Conservation (phyloP, 2,113 vertebrate genomes). For the Orcinus orca region DNA sequence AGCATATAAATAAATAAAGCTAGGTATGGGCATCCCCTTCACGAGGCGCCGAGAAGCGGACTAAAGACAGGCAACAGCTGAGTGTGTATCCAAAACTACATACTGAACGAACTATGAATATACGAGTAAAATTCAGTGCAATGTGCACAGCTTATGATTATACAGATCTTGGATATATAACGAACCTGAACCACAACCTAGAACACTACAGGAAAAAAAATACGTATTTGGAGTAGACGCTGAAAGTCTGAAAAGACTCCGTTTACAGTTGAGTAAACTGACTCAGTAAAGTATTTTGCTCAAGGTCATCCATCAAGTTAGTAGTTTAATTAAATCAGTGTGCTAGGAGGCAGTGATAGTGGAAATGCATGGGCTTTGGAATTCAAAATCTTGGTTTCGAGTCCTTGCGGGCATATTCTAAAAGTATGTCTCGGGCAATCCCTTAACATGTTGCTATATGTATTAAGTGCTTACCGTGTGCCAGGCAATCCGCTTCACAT, state of each 20-base stretch:
- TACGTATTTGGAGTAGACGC: background rate
- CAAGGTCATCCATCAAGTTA: slow-evolving; percentile 59
- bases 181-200: background rate
- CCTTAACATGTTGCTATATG: background rate
- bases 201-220: background rate
- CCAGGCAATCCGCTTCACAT: background rate
- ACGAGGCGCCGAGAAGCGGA: background rate
- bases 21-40: slow-evolving; percentile 13
- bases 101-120: background rate
- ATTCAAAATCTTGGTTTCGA: background rate
- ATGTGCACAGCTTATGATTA: background rate
- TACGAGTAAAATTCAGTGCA: background rate
- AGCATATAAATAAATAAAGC: slow-evolving; percentile 49
- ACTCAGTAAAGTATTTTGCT: slow-evolving; percentile 38
- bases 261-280: slow-evolving; percentile 35
- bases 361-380: background rate
- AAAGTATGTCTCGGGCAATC: background rate
- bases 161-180: background rate
- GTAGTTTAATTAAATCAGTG: slow-evolving; percentile 20
- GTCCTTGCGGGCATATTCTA: background rate
- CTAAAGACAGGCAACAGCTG: slow-evolving; percentile 42
- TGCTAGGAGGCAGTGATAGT: background rate
- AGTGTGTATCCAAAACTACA: background rate
- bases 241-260: background rate
- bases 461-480: slow-evolving; percentile 7